Base-by-base conservation (phyloP, 2,797 vertebrate species). In the Ciconia nigra region DNA sequence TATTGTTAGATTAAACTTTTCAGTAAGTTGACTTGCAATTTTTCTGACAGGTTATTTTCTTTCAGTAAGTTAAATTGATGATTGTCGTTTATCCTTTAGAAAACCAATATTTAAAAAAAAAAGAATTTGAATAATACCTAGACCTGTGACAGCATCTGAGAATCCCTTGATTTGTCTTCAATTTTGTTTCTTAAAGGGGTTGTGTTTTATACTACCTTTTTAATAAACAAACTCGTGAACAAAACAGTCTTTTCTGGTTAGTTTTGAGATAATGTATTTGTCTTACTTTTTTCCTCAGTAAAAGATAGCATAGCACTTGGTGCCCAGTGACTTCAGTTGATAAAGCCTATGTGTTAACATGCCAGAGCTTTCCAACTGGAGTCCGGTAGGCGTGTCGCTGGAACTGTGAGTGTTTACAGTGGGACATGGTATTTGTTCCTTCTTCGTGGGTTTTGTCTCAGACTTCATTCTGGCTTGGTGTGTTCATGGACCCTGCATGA, bases 121-220 rank as follows among this genome's bases (percentile, higher is more conserved):
- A 55, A 29, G 11, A 15, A 3, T 74, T 86, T 72, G 54, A 58
- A 51, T 83, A 72, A 66, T 90, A 74, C 78, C 61, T 87, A 89
- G 58, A 61, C 42, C 70, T 91, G 59, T 81, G 91, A 57, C 44
- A 84, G 66, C 71, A 37, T 74, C 81, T 85, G 44, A 73, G 54
- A 96, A 83, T 93, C 33, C 63, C 79, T 87, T 67, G 70, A 46
- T 87, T 91, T 93, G 80, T 88, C 86, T 91, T 91, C 72, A 79
- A 24, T 88, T 95, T 96, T 97, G 95, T 96, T 97, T 92, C 85
- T 94, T 96, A 92, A 96, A 93, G 91, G 90, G 94, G 93, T 97
- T 94, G 92, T 97, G 97, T 95, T 97, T 97, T 94, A 94, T 94
- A 96, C 87, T 96, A 92, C 83, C 96, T 98, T 97, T 97, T 96